phyloP scores from a whole-genome alignment of 2,888 invertebrate genomes.

The Chrysomela aeneicollis region DNA sequence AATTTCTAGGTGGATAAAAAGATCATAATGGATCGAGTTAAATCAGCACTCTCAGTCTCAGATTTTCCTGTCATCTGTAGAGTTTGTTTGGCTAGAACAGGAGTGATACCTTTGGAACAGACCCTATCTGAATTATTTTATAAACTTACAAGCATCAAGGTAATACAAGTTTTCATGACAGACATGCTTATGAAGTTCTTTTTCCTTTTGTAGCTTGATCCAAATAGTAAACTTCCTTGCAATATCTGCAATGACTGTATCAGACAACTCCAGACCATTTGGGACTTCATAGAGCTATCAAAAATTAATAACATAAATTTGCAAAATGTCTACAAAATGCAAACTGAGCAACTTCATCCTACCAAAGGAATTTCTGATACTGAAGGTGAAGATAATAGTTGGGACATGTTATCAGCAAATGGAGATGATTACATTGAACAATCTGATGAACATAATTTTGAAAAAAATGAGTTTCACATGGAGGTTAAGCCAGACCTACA shows the following conservation, averaged over 20 bases:
- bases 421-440: not conserved
- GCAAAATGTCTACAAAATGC: constrained; percentile 6
- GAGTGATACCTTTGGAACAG: not conserved
- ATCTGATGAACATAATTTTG: constrained; percentile 11
- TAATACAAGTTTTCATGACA: constrained; percentile 1
- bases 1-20: not conserved
- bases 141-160: constrained; percentile 29
- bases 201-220: constrained; percentile 17
- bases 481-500: not conserved
- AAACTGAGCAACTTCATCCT: not conserved
- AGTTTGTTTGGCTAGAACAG: constrained; percentile 1
- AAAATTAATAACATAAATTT: constrained; percentile 20
- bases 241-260: constrained; percentile 24
- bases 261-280: constrained; percentile 19
- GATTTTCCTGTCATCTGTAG: not conserved
- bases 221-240: constrained; percentile 20
- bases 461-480: constrained; percentile 12
- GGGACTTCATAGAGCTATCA: constrained; percentile 23
- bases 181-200: not conserved
- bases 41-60: not conserved
- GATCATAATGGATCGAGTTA: not conserved
- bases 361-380: not conserved
- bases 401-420: not conserved
- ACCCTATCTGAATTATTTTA: constrained; percentile 26
- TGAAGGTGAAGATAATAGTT: not conserved